Base-by-base conservation (phyloP, 2,797 vertebrate genomes). In the Ibycter americanus region DNA sequence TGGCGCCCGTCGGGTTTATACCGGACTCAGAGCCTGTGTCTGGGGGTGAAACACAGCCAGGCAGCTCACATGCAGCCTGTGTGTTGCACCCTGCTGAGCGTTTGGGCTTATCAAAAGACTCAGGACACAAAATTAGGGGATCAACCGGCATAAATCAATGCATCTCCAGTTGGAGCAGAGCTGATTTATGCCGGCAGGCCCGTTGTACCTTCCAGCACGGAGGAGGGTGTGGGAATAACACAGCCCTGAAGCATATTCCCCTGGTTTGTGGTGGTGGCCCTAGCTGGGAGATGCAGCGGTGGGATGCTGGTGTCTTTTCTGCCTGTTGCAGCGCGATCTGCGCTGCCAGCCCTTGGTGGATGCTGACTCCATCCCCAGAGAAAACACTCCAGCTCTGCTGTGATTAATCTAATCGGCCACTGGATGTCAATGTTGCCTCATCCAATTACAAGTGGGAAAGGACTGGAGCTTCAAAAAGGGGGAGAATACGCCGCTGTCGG, bases 401-500 rank as follows among this genome's bases (percentile, higher is more conserved):
- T 96, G 96, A 97, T 98, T 98, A 98, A 98, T 98, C 89, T 86
- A 63, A 54, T 95, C 96, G 96, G 96, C 98, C 98, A 97, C 98
- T 98, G 98, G 98, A 98, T 98, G 98, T 98, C 98, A 98, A 98
- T 97, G 36, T 98, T 98, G 98, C 97, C 97, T 97, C 96, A 82
- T 97, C 87, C 97, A 97, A 96, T 98, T 96, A 96, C 67, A 17
- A 86, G 47, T 9, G 55, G 83, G 70, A 67, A 85, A 81, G 25
- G 9, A 25, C 21, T 66, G 63, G 58, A 12, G 80, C 71, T 76
- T 83, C 25, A 10, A 55, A 13, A 86, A 47, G 71, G 51, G 51
- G 71, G 52, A 65, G 77, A 61, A 67, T 83, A 92, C 0, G 46
- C 79, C 3, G 20, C 66, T 78, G 59, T 46, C 59, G 26, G 76